phyloP scores from a whole-genome alignment of 1,140 invertebrate genomes.

The Anoplophora glabripennis region DNA sequence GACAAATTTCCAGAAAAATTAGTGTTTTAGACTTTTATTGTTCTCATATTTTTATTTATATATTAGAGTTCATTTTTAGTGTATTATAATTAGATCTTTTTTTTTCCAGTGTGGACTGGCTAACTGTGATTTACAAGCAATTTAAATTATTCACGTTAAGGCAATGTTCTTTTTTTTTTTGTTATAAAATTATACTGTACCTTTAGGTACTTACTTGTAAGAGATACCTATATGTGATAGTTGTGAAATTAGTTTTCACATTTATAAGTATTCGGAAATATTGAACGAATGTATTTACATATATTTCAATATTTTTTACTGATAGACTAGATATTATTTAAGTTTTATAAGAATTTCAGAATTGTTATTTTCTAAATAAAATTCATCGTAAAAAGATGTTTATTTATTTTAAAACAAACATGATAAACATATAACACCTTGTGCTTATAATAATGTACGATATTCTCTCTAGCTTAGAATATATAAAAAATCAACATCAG shows the following conservation, averaged over 20 bases:
- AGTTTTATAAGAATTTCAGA: not conserved
- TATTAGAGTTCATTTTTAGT: no score
- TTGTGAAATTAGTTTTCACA: no score
- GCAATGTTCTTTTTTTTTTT: no score
- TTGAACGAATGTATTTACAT: no score
- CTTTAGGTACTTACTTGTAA: no score
- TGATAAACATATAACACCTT: constrained; percentile 12
- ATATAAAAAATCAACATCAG: constrained; percentile 16
- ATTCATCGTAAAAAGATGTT: constrained; percentile 10
- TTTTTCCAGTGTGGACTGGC: not conserved
- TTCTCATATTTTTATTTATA: not conserved
- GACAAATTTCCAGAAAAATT: constrained; percentile 15
- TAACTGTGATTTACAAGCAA: constrained; percentile 10
- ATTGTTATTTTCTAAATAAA: not conserved
- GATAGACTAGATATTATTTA: no score
- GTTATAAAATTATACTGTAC: no score
- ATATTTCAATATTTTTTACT: no score
- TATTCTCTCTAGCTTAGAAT: constrained; percentile 7
- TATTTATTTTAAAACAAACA: constrained; percentile 8
- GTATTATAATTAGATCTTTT: no score
- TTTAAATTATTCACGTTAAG: not conserved
- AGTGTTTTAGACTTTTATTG: constrained; percentile 1
- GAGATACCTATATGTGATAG: no score
- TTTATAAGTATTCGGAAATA: no score
- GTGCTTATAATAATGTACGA: constrained; percentile 1